These are phyloP conservation scores for Rana temporaria DNA, from an alignment of 2,113 vertebrate genomes.

Conservation along the genomic window DNA sequence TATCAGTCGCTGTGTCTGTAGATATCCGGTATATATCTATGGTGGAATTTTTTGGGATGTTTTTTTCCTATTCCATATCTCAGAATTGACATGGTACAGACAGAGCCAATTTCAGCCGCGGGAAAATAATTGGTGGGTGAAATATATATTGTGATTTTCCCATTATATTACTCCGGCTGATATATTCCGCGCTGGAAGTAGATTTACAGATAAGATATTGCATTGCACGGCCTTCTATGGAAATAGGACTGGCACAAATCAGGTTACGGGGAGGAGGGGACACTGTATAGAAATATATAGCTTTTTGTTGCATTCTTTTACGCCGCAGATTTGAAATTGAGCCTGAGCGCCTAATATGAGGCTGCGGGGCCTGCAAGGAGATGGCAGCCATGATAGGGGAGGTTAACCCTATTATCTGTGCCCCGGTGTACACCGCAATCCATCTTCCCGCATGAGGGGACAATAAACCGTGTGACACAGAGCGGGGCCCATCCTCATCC, in stretches of 20 bases:
- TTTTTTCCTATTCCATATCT: background rate
- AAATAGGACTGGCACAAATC: background rate
- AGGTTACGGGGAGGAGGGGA: background rate
- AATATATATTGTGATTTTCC: background rate
- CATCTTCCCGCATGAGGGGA: conserved; percentile 28
- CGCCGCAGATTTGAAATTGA: conserved; percentile 50
- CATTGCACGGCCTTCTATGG: conserved; percentile 25
- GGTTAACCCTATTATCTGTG: background rate
- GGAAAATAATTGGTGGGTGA: background rate
- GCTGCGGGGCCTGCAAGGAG: background rate
- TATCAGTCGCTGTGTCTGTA: too few species aligned
- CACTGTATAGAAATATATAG: background rate
- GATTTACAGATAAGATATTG: conserved; percentile 41
- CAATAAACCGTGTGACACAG: background rate
- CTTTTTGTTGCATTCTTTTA: conserved; percentile 43
- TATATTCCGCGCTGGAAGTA: conserved; percentile 23
- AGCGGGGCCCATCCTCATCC: background rate
- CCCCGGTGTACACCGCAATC: background rate
- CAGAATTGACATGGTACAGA: background rate
- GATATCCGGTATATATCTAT: too few species aligned
- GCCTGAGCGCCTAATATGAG: background rate
- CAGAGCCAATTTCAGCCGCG: too few species aligned
- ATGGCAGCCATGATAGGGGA: conserved; percentile 28
- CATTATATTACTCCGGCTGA: conserved; percentile 18
- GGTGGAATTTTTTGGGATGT: too few species aligned